Percentiles rank a stretch among this genome's conserved stretches.
These are phyloP conservation scores for Andricus grossulariae DNA, from an alignment of 1,140 invertebrate genomes.

Conservation along the genomic window DNA sequence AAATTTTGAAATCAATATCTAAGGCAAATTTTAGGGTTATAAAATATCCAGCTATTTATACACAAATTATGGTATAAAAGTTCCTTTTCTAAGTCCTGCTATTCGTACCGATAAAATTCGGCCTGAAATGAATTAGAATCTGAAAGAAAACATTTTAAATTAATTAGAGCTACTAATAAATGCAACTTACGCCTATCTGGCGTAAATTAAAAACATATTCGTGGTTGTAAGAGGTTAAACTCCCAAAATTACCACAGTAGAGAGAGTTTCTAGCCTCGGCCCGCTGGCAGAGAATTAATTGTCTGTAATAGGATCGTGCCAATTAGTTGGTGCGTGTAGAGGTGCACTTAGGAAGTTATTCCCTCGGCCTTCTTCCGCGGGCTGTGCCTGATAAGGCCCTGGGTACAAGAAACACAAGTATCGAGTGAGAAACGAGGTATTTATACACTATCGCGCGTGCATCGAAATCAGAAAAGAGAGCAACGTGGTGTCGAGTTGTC, in stretches of 20 bases:
- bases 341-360: constrained; percentile 31
- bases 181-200: neutral
- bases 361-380: constrained; percentile 24
- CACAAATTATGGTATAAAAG: no score
- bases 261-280: constrained; percentile 14
- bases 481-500: constrained; percentile 17
- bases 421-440: constrained; percentile 27
- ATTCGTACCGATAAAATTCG: no score
- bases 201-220: constrained; percentile 20
- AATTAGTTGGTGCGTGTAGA: constrained; percentile 27
- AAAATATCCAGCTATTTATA: no score
- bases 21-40: no score
- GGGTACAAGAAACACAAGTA: constrained; percentile 26
- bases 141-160: no score
- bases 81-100: no score
- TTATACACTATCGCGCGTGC: constrained; percentile 29
- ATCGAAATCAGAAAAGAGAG: constrained; percentile 22
- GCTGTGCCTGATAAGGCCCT: constrained; percentile 18
- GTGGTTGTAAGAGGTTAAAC: constrained; percentile 8
- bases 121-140: no score
- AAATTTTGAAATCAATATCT: no score
- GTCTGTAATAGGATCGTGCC: constrained; percentile 29
- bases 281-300: constrained; percentile 20
- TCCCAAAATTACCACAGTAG: constrained; percentile 8
- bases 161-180: neutral